Evolutionary conservation across 2,797 vertebrate species (phyloP), one percentile per base, ranked within the genome.

Genomic region (Alfaro cultratus): DNA sequence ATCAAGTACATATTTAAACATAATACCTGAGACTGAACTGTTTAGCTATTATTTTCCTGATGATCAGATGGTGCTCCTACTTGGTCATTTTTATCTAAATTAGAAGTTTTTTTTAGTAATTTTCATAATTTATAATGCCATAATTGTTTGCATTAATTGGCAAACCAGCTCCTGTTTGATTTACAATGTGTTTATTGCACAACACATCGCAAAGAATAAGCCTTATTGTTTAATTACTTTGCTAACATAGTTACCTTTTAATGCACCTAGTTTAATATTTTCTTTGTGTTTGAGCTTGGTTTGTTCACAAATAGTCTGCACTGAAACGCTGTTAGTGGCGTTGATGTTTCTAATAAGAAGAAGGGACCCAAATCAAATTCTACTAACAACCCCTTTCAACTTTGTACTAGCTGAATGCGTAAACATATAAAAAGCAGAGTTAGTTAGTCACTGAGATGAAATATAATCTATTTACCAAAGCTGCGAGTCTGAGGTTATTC

Each of bases 401-500:
- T 41, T 15, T 70, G 39, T 4, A 18, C 62, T 3, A 39, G 18
- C 3, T 3, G 1, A 39, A 36, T 67, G 34, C 10, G 34, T 39
- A 67, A 39, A 67, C 8, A 67, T 9, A 9, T 36, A 67, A 10
- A 67, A 67, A 10, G 23, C 12, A 67, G 2, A 18, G 2, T 21
- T 67, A 36, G 6, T 64, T 36, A 18, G 57, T 31, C 57, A 34
- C 55, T 60, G 55, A 15, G 5, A 62, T 62, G 7, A 34, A 62
- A 34, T 31, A 41, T 51, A 31, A 2, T 13, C 70, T 51, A 45
- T 77, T 51, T 13, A 72, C 60, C 55, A 74, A 83, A 60, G 85
- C 79, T 75, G 47, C 71, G 80, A 67, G 62, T 78, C 49, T 88
- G 68, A 73, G 84, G 83, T 62, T 31, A 67, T 21, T 53, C 73